A percentile compares a stretch with the other conserved stretches of the same genome.
phyloP scores from a whole-genome alignment of 2,888 invertebrate species.

The Prenolepis imparis region DNA sequence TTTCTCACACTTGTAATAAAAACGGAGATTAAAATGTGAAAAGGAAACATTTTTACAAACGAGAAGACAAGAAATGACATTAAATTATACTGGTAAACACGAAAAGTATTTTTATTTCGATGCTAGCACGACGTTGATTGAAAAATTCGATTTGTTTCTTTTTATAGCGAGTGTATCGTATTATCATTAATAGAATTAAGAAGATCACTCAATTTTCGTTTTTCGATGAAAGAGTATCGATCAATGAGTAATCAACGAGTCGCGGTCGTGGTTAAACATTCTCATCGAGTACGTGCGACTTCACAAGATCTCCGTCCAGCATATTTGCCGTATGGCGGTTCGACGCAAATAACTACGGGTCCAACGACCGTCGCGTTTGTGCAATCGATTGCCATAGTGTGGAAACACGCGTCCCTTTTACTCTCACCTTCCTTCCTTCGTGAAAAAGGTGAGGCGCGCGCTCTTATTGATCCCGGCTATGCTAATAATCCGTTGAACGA shows the following conservation, averaged over 20 bases:
- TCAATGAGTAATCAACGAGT: constrained; percentile 14
- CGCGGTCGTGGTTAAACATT: constrained; percentile 42
- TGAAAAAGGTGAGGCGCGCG: constrained; percentile 4
- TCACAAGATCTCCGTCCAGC: constrained; percentile 6
- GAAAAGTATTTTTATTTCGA: background rate
- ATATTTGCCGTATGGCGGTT: constrained; percentile 31
- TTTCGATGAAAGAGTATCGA: background rate
- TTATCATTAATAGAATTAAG: background rate
- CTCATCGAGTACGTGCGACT: background rate
- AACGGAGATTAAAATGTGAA: background rate
- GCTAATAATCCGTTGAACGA: constrained; percentile 75
- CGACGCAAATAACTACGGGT: constrained; percentile 33
- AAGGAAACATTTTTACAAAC: background rate
- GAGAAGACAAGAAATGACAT: background rate
- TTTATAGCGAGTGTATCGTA: background rate
- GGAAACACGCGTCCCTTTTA: constrained; percentile 59
- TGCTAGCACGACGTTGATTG: background rate
- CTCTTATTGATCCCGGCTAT: constrained; percentile 60
- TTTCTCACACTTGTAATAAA: background rate
- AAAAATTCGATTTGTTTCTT: background rate
- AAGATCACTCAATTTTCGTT: background rate
- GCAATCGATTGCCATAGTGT: constrained; percentile 38
- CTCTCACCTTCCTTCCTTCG: constrained; percentile 31
- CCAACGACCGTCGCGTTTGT: constrained; percentile 35
- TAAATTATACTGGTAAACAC: background rate